Evolutionary conservation across 2,113 vertebrate species (phyloP), one percentile per base, ranked within the genome.

Genomic region (Ctenodactylus gundi): DNA sequence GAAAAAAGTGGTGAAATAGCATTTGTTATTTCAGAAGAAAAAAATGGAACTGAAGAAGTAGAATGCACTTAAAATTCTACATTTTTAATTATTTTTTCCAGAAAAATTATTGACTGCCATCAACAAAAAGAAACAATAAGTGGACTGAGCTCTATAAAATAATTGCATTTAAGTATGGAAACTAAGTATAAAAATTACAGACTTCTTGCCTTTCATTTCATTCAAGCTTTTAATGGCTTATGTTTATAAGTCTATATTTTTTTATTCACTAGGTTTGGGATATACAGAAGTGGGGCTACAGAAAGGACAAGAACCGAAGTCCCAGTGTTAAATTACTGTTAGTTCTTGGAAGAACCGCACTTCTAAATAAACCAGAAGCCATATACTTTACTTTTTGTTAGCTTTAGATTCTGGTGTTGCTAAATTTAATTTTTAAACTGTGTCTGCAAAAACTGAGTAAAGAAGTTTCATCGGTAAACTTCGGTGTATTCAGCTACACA

Each of bases 101-200:
- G 46, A 4, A 62, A 85, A 95, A 85, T 92, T 88, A 82, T 77
- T 46, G 94, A 70, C 21, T 44, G 18, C 12, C 49, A 53, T 70
- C 87, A 70, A 93, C 58, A 92, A 91, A 25, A 75, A 77, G 41
- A 78, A 31, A 51, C 15, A 70, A 83, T 93, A 95, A 88, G n/a
- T 29, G 73, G 62, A 83, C 70, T 58, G 23, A 93, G 0, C 10
- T 7, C 12, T 23, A 39, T 41, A 84, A 81, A 58, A 89, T 91
- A 92, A 87, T 90, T 85, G 25, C 64, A 46, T 80, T 91, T 94
- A 86, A 91, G 86, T 95, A 17, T 1, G 67, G 55, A 67, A 91
- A 4, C 60, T 89, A 77, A 82, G 6, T 18, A 53, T 1, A 67
- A 1, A 36, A 76, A 23, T 36, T 39, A 29, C 17, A 64, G 39